Evolutionary conservation across 2,113 vertebrate genomes (phyloP), one percentile per base, ranked within the genome.

Genomic region (Paramisgurnus dabryanus): DNA sequence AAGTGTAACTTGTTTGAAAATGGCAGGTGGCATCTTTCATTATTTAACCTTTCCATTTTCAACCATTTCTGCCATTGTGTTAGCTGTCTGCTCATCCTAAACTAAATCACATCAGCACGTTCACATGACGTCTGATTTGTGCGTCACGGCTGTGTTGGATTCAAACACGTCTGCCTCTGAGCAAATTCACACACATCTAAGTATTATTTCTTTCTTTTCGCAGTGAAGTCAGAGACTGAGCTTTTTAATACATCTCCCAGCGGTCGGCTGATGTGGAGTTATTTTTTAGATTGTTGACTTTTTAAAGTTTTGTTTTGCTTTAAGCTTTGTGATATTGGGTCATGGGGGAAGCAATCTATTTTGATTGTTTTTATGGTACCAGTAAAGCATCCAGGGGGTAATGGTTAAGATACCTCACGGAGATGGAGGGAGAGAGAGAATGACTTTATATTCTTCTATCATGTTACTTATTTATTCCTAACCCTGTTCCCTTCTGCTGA

Each of bases 31-130:
- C 65, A 17, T 77, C 40, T 68, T 58, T 75, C 58, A 27, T 76
- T 45, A 17, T 7, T 74, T 45, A 9, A 27, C 18, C 12, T 63
- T 6, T 47, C 57, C 41, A 27, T 75, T 63, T 63, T 17, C 57
- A 47, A 10, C 8, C 27, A 3, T 27, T 43, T 15, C 17, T 17
- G 13, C 15, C 17, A 6, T 41, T 41, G 43, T 13, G 43, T 34
- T 41, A 15, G 10, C 70, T 18, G 2, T n/a, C 68, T 50, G 34
- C 60, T 76, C 45, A 40, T 53, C 7, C 60, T 60, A 11, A 70
- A 22, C 69, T 57, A 65, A 67, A 76, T 65, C 47, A 75, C 69
- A 74, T 53, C 34, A 64, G 67, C 60, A 41, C 75, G 57, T 78
- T 64, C 43, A 78, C 41, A 58, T 63, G 61, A 49, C 13, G 18